These are phyloP conservation scores for Champsocephalus gunnari DNA, from an alignment of 2,797 vertebrate species.

Conservation along the genomic window DNA sequence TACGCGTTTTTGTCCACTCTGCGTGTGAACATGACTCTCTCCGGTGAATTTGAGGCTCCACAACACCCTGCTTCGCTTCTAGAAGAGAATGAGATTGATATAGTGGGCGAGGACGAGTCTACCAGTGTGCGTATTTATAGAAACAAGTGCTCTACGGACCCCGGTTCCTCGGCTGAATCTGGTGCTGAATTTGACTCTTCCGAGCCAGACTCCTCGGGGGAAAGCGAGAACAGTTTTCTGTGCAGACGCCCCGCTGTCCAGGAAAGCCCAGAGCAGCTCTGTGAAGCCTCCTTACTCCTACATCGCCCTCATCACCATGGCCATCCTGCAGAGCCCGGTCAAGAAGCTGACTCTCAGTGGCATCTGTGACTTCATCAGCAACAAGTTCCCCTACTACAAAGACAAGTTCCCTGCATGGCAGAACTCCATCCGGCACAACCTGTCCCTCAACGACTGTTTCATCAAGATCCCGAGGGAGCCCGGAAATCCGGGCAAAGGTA, in stretches of 20 bases:
- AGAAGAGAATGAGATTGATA: conserved; percentile 82
- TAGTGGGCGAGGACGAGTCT: conserved; percentile 76
- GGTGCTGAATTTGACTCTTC: conserved; percentile 72
- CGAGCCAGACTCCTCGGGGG: conserved; percentile 77
- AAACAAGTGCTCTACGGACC: conserved; percentile 48
- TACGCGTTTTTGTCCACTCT: conserved; percentile 26
- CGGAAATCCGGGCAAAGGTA: conserved; percentile 92
- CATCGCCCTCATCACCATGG: conserved; percentile 95
- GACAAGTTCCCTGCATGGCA: conserved; percentile 93
- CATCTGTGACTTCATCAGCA: conserved; percentile 94
- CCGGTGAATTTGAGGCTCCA: conserved; percentile 71
- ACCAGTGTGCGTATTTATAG: conserved; percentile 44
- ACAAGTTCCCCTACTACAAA: conserved; percentile 92
- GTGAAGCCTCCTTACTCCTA: conserved; percentile 93
- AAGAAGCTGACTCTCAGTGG: conserved; percentile 92
- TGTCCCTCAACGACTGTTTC: conserved; percentile 91
- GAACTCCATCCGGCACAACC: conserved; percentile 90
- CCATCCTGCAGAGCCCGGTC: conserved; percentile 91
- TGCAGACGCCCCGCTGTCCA: conserved; percentile 59
- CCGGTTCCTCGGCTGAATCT: conserved; percentile 64
- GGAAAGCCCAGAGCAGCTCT: conserved; percentile 68
- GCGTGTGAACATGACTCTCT: conserved; percentile 80
- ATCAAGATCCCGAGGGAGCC: conserved; percentile 90
- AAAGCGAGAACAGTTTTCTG: conserved; percentile 80
- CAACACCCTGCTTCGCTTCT: conserved; percentile 58